These are phyloP conservation scores for Callinectes sapidus DNA, from an alignment of 2,888 invertebrate genomes.

Conservation along the genomic window DNA sequence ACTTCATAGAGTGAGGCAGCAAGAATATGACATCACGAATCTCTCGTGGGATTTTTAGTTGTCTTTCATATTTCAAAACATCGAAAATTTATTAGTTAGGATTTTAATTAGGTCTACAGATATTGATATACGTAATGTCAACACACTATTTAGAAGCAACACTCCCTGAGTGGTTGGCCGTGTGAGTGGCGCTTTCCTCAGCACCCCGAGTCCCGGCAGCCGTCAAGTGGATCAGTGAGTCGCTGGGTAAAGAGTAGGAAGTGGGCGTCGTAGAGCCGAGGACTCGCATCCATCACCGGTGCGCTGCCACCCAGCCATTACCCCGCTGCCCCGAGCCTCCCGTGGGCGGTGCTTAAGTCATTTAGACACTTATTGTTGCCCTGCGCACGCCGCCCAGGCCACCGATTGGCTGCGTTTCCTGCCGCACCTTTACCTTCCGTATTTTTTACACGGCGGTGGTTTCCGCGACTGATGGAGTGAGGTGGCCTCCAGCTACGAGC, in stretches of 20 bases:
- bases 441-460: background rate
- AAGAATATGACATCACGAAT: no score
- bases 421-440: slow-evolving; percentile 24
- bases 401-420: slow-evolving; percentile 37
- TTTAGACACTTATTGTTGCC: slow-evolving; percentile 37
- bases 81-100: no score
- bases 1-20: no score
- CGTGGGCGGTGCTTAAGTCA: slow-evolving; percentile 31
- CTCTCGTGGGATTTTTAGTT: no score
- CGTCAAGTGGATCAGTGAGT: slow-evolving; percentile 3
- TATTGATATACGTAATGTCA: background rate
- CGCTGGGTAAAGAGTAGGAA: slow-evolving; percentile 31
- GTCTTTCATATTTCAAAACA: no score
- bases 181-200: background rate
- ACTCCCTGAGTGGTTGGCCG: background rate
- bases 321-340: slow-evolving; percentile 28
- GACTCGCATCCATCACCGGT: slow-evolving; percentile 13
- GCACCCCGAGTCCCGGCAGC: background rate
- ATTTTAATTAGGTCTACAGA: background rate
- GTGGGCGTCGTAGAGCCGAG: slow-evolving; percentile 27
- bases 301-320: slow-evolving; percentile 26
- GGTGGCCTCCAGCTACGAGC: background rate
- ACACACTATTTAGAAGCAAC: background rate
- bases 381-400: slow-evolving; percentile 31
- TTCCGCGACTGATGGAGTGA: background rate